Evolutionary conservation across 2,113 vertebrate species (phyloP), one percentile per base, ranked within the genome.

Genomic region (Penelope pileata): DNA sequence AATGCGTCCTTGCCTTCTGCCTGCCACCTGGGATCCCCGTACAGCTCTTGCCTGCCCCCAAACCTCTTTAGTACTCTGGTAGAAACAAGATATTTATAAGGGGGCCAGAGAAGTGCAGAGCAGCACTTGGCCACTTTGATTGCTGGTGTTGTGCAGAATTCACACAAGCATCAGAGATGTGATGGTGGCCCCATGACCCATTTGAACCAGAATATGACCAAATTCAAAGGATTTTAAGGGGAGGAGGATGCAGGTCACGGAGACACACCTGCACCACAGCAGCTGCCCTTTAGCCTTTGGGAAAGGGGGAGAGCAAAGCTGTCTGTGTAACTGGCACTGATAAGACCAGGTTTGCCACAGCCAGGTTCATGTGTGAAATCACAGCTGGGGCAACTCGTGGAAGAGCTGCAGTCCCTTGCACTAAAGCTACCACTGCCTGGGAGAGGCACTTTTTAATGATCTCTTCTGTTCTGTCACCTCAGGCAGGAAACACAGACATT

Each of bases 401-500:
- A 9, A 86, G 64, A 74, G 38, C 7, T 43, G n/a, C 24, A 73
- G 68, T 32, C 58, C 56, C 30, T 60, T 66, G 53, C 22, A 34
- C 38, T 1, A 1, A 40, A 53, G 70, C n/a, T 47, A 16, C 42
- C 1, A 1, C 42, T 81, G 51, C 45, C 42, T 51, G 34, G n/a
- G 19, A 59, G 43, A 87, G 48, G 70, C 30, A 10, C 36, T 50
- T 69, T 2, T 14, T 56, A 34, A 7, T 74, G 23, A 50, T 45
- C 40, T 47, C 19, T 40, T 79, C 38, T 93, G 63, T 69, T 91
- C 30, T 96, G 62, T 92, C 45, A 50, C 60, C 40, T 51, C 97
- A 99, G 99, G 99, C 97, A 1, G 98, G 97, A 1, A 98, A 98
- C 66, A 86, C 98, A 0, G 98, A 99, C 16, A 97, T 99, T 1